Evolutionary conservation across 2,113 vertebrate species (phyloP), one percentile per base, ranked within the genome.

Genomic region (Polypterus senegalus): DNA sequence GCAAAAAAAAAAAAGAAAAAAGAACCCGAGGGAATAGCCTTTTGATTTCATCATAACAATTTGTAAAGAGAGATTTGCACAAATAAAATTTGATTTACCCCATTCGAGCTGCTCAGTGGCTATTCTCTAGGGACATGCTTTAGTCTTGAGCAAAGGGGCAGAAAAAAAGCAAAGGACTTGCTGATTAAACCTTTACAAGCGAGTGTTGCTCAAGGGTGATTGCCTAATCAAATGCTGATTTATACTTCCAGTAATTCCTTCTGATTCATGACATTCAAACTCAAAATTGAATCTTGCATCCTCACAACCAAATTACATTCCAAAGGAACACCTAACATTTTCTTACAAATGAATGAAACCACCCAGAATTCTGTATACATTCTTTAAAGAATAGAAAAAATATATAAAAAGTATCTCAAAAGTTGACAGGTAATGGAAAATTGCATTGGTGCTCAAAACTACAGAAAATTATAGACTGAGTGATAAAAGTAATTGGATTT

Each of bases 211-310:
- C 63, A 60, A 65, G 69, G 64, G 73, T 60, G 57, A 49, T 64
- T 66, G 27, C 48, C 64, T 68, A 76, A 78, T 74, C 69, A 73
- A 67, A 61, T 59, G 65, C 59, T 59, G 66, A 69, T 75, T 65
- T 68, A 68, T 66, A 58, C 48, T 6, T 44, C 8, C 27, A 43
- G 56, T 58, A 58, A 58, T 59, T 10, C 11, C 58, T 48, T 45
- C 8, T 27, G 27, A 27, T 27, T 27, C 27, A 27, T 27, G 27
- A 27, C 27, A 27, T 27, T 27, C 27, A 27, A 27, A 27, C 27
- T 27, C 27, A 27, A 27, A 27, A 27, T 27, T 27, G 27, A 27
- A 27, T 27, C 27, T 27, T 27, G 27, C 27, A 27, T 27, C 27
- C 27, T 27, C 27, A 27, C 27, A 27, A 27, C 27, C 27, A 27